Percentiles rank a stretch among this genome's conserved stretches.
These are phyloP conservation scores for Trichacis sp. DNA, from an alignment of 2,888 invertebrate species.

Conservation along the genomic window DNA sequence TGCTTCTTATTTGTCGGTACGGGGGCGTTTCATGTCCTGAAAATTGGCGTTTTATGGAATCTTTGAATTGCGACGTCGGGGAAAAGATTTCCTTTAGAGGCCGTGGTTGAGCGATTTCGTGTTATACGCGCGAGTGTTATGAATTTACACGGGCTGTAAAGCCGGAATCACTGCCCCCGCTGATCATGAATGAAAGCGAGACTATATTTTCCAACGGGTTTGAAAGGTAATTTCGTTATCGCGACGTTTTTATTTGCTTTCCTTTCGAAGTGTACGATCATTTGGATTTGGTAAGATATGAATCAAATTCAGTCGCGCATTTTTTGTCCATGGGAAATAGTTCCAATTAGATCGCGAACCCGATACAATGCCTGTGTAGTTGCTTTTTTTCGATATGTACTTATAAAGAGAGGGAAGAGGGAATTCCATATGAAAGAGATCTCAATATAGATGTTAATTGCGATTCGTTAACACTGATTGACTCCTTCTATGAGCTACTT, in stretches of 20 bases:
- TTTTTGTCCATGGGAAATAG: too few species aligned
- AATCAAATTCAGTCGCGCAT: too few species aligned
- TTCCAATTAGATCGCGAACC: too few species aligned
- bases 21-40: conserved; percentile 6
- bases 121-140: conserved; percentile 11
- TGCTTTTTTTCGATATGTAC: too few species aligned
- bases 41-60: conserved; percentile 19
- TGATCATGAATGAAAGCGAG: not conserved
- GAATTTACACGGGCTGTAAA: conserved; percentile 4
- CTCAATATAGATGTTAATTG: not conserved
- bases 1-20: not conserved
- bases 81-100: not conserved
- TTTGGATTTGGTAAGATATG: too few species aligned
- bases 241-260: not conserved
- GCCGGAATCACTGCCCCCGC: not conserved
- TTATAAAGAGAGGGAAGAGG: not conserved
- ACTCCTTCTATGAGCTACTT: not conserved
- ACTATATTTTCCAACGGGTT: too few species aligned
- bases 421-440: not conserved
- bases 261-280: not conserved
- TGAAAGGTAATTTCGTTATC: not conserved
- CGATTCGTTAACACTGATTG: not conserved
- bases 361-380: too few species aligned
- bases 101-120: not conserved
- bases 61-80: conserved; percentile 1